Evolutionary conservation across 1,140 invertebrate species (phyloP), one percentile per base, ranked within the genome.

Genomic region (Zaprionus africanus): DNA sequence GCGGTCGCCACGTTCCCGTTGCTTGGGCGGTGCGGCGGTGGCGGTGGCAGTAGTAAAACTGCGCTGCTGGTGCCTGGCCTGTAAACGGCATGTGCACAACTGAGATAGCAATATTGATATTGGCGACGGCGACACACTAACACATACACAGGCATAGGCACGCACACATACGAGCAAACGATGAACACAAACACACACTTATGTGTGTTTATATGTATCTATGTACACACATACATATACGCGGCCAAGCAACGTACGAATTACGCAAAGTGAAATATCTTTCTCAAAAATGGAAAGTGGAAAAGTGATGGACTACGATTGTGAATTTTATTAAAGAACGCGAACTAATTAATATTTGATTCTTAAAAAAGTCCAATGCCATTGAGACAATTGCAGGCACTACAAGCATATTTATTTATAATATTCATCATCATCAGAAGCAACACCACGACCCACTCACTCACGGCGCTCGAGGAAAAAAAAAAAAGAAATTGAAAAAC

Each of bases 251-350:
- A 84, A 85, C 76, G 76, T 76, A 91, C 81, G 84, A 91, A 91
- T 91, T 91, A 91, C 90, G 88, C 90, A 91, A 91, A 91, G 88
- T 91, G 77, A 91, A 90, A 91, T 91, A 90, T 91, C 82, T 91
- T 91, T 76, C 90, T 82, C 74, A 90, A 91, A 76, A 91, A 91
- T 82, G 88, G 88, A 91, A 91, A 91, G 88, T 91, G 88, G 84
- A 85, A 91, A 88, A 82, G 85, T 77, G 84, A 79, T 72, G 81
- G 79, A 81, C 49, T 79, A 61, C 58, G 63, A 41, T 70, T 79
- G 34, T 61, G 49, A 68, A 68, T 82, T 78, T 82, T 56, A 56
- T 49, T 72, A 57, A 6, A 61, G 43, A 62, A 71, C 58, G 56
- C 34, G 24, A 64, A 64, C 43, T 60, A 31, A 60, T 38, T 41